Percentiles rank a stretch among this genome's conserved stretches.
phyloP scores from a whole-genome alignment of 53 echinoderm and acorn worm genomes.

The Stichopus horrens region DNA sequence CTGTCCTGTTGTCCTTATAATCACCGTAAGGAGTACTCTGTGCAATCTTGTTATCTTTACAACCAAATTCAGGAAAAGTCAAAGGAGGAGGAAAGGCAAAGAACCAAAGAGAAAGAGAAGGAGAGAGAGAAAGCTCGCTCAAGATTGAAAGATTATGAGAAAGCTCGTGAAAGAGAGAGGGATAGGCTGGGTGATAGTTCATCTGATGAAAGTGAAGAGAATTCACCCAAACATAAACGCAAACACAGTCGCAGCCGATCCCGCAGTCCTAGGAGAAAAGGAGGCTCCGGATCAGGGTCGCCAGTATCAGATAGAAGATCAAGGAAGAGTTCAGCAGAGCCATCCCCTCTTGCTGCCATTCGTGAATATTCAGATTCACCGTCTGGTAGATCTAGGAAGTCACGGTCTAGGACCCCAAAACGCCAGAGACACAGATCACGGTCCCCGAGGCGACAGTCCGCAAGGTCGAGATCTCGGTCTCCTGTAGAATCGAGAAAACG shows the following conservation, averaged over 20 bases:
- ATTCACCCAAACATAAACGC: slow-evolving; percentile 49
- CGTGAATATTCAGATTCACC: slow-evolving; percentile 88
- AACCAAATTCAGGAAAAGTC: slow-evolving; percentile 69
- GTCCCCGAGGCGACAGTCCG: slow-evolving; percentile 66
- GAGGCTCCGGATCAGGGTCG: slow-evolving; percentile 62
- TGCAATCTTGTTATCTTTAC: neutral
- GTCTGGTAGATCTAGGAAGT: slow-evolving; percentile 61
- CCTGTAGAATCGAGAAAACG: slow-evolving; percentile 52
- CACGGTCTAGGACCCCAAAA: slow-evolving; percentile 70
- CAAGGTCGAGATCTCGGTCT: slow-evolving; percentile 81
- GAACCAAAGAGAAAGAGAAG: slow-evolving; percentile 70
- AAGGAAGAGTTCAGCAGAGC: slow-evolving; percentile 60
- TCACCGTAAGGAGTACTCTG: too few species aligned
- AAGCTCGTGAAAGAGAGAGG: slow-evolving; percentile 81
- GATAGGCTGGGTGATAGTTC: slow-evolving; percentile 77
- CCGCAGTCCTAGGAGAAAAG: slow-evolving; percentile 63
- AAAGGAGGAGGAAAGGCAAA: slow-evolving; percentile 77
- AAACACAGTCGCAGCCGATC: slow-evolving; percentile 77
- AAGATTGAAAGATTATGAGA: slow-evolving; percentile 80
- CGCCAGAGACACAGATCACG: slow-evolving; percentile 56
- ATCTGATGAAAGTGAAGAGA: slow-evolving; percentile 52
- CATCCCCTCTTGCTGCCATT: slow-evolving; percentile 76
- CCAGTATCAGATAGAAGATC: slow-evolving; percentile 68
- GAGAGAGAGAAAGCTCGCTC: slow-evolving; percentile 64
- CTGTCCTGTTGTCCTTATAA: too few species aligned